Evolutionary conservation across 2,888 invertebrate species (phyloP).

Genomic region (Ectemnius lituratus): DNA sequence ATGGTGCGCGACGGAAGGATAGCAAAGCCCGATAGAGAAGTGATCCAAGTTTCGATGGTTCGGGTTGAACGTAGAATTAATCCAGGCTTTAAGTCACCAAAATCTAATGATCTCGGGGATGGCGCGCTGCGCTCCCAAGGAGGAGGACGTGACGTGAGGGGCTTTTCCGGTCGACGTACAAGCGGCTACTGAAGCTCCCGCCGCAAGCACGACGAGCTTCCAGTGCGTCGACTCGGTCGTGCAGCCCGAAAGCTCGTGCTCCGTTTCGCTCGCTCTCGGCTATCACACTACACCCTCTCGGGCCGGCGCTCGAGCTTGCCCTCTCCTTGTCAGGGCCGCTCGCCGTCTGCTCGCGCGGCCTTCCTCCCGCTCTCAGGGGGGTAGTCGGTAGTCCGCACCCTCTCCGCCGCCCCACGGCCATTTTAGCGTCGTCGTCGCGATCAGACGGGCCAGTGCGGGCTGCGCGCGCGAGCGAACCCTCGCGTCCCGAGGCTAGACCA

Average conservation of each 20-base stretch:
- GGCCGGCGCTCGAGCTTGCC: constrained; percentile 34
- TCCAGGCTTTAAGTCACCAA: constrained; percentile 13
- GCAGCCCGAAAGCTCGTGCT: constrained; percentile 65
- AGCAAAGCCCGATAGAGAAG: too few species aligned
- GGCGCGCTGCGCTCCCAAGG: constrained; percentile 50
- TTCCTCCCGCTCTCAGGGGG: constrained; percentile 16
- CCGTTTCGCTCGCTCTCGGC: constrained; percentile 38
- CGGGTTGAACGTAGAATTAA: too few species aligned
- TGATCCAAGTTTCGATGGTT: too few species aligned
- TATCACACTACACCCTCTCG: constrained; percentile 18
- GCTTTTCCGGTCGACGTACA: constrained; percentile 72
- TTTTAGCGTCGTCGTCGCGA: constrained; percentile 70
- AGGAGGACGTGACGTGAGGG: constrained; percentile 52
- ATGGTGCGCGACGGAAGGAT: too few species aligned
- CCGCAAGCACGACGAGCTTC: constrained; percentile 75
- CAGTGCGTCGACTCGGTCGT: constrained; percentile 76
- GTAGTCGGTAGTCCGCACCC: neutral
- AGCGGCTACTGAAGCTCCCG: constrained; percentile 77
- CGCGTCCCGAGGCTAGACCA: constrained; percentile 55
- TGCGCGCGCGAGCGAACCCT: constrained; percentile 65
- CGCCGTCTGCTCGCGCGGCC: constrained; percentile 5
- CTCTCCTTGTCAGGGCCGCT: constrained; percentile 17
- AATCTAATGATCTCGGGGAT: constrained; percentile 37
- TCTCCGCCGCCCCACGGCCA: constrained; percentile 61
- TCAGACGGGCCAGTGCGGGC: constrained; percentile 64